These are phyloP conservation scores for Cybosia mesomella DNA, from an alignment of 2,888 invertebrate genomes.

Conservation along the genomic window DNA sequence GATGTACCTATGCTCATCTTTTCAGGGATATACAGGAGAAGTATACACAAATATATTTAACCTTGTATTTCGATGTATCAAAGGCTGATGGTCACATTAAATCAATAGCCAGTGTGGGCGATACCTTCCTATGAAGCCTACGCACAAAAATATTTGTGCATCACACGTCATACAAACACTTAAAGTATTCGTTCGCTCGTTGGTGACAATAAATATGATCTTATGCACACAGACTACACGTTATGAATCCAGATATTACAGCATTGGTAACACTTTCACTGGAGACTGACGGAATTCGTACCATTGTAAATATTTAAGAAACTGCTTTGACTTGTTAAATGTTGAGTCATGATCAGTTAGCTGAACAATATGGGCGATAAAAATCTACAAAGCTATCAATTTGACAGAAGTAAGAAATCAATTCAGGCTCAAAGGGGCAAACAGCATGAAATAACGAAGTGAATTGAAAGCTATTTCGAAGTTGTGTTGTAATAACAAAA, in stretches of 20 bases:
- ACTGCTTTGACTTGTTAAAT: slow-evolving; percentile 32
- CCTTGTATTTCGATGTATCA: background rate
- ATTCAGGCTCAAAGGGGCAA: slow-evolving; percentile 34
- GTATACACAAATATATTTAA: background rate
- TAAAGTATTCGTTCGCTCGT: slow-evolving; percentile 25
- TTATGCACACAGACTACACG: slow-evolving; percentile 44
- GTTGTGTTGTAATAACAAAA: slow-evolving; percentile 49
- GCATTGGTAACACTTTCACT: slow-evolving; percentile 57
- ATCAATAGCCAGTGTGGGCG: slow-evolving; percentile 37
- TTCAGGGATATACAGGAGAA: background rate
- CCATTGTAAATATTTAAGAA: slow-evolving; percentile 37
- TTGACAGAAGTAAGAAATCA: slow-evolving; percentile 47
- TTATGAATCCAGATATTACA: slow-evolving; percentile 43
- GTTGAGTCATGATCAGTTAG: slow-evolving; percentile 30
- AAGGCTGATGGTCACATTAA: background rate
- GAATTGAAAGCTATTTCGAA: slow-evolving; percentile 61
- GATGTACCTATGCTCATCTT: background rate
- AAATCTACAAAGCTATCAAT: slow-evolving; percentile 50
- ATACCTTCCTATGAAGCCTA: slow-evolving; percentile 45
- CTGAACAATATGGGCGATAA: slow-evolving; percentile 40
- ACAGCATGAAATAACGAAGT: slow-evolving; percentile 56
- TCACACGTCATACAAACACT: slow-evolving; percentile 39
- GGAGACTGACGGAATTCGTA: slow-evolving; percentile 52
- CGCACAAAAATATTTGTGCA: slow-evolving; percentile 39
- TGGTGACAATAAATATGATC: slow-evolving; percentile 40